phyloP scores from a whole-genome alignment of 2,888 invertebrate genomes.

The Pandemis corylana region DNA sequence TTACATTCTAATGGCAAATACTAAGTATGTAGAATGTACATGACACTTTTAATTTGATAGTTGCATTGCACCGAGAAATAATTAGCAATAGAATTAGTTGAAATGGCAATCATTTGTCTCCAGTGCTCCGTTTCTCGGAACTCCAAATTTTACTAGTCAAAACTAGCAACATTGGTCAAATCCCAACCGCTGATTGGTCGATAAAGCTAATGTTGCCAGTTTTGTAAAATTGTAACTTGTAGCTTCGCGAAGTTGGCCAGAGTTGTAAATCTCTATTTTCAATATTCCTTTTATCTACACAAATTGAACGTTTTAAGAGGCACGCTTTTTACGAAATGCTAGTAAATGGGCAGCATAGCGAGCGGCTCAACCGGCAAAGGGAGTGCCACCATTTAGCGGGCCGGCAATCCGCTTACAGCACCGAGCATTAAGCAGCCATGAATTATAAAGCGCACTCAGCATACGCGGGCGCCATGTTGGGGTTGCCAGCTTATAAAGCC shows the following conservation, averaged over 20 bases:
- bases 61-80: no score
- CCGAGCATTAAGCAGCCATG: conserved; percentile 65
- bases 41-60: no score
- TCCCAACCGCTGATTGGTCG: no score
- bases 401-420: conserved; percentile 69
- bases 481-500: background rate
- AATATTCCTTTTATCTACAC: background rate
- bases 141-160: no score
- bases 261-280: background rate
- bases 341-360: conserved; percentile 34
- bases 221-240: no score
- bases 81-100: no score
- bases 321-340: background rate
- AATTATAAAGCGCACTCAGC: conserved; percentile 74
- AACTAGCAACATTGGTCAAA: no score
- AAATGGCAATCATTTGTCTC: no score
- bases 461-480: conserved; percentile 35
- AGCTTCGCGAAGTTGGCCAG: background rate
- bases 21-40: no score
- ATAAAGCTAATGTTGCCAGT: no score
- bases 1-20: no score
- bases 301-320: background rate
- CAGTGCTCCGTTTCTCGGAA: no score
- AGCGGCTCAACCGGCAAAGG: conserved; percentile 59
- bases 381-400: conserved; percentile 69